Evolutionary conservation across 2,888 invertebrate genomes (phyloP).

Genomic region (Tanypteryx hageni): DNA sequence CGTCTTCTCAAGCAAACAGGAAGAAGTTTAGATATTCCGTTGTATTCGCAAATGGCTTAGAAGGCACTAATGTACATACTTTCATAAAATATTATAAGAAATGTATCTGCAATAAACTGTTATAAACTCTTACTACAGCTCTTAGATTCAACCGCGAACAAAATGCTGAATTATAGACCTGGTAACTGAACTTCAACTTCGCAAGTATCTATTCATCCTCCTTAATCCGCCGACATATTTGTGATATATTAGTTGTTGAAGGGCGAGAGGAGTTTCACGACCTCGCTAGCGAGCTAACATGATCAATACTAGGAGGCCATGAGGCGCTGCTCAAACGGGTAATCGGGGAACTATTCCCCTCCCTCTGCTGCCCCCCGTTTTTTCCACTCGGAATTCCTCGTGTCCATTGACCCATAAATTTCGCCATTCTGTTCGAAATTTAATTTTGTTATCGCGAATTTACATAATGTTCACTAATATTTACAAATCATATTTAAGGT

Average conservation of each 20-base stretch:
- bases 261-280: background rate
- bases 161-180: too few species aligned
- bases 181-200: background rate
- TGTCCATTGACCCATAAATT: background rate
- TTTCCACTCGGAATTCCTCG: background rate
- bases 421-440: background rate
- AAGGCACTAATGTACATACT: too few species aligned
- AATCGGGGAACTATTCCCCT: background rate
- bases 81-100: too few species aligned
- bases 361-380: background rate
- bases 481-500: too few species aligned
- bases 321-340: slow-evolving; percentile 11
- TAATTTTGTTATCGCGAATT: background rate
- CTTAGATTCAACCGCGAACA: too few species aligned
- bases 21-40: too few species aligned
- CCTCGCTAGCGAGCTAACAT: slow-evolving; percentile 1
- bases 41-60: too few species aligned
- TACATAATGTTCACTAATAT: too few species aligned
- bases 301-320: slow-evolving; percentile 25
- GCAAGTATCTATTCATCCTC: background rate
- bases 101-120: too few species aligned
- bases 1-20: too few species aligned
- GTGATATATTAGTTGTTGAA: background rate
- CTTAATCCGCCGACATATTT: background rate
- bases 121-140: too few species aligned